A percentile compares a stretch with the other conserved stretches of the same genome.
Evolutionary conservation across 1,140 invertebrate species (phyloP).

Genomic region (Lycorma delicatula): DNA sequence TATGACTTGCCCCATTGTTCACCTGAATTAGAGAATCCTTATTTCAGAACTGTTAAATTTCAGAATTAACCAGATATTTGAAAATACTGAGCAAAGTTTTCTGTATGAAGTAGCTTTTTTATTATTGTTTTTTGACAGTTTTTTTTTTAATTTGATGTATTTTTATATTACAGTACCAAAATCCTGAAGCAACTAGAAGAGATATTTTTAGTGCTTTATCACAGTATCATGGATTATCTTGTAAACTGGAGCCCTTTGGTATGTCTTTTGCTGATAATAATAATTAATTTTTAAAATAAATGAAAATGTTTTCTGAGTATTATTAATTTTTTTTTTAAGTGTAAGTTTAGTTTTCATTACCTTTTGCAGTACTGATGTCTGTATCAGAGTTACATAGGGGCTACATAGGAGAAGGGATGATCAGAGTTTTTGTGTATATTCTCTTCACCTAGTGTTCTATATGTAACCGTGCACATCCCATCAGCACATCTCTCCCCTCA

Average conservation of each 20-base stretch:
- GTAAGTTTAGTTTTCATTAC: not conserved
- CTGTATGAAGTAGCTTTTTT: not conserved
- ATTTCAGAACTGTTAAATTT: not conserved
- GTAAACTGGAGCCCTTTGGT: conserved; percentile 56
- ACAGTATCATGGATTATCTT: conserved; percentile 61
- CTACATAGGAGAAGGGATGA: not conserved
- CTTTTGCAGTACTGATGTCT: not conserved
- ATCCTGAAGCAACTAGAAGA: conserved; percentile 61
- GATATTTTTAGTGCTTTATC: conserved; percentile 62
- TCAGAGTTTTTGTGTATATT: not conserved
- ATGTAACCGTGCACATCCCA: too few relatives aligned
- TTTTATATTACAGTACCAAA: conserved; percentile 50
- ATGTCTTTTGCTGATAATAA: conserved; percentile 30
- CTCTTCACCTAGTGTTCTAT: not conserved
- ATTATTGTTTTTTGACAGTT: not conserved
- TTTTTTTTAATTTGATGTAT: not conserved
- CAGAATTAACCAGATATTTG: not conserved
- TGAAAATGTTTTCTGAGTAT: not conserved
- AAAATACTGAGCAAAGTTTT: not conserved
- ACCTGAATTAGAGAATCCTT: too few relatives aligned
- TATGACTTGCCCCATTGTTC: too few relatives aligned
- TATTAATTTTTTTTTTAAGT: not conserved
- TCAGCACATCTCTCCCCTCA: too few relatives aligned
- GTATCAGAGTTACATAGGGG: not conserved
- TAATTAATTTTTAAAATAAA: not conserved